Percentiles rank a stretch among this genome's conserved stretches.
Conservation (phyloP, 1,140 invertebrate species). For the Drosophila albomicans region DNA sequence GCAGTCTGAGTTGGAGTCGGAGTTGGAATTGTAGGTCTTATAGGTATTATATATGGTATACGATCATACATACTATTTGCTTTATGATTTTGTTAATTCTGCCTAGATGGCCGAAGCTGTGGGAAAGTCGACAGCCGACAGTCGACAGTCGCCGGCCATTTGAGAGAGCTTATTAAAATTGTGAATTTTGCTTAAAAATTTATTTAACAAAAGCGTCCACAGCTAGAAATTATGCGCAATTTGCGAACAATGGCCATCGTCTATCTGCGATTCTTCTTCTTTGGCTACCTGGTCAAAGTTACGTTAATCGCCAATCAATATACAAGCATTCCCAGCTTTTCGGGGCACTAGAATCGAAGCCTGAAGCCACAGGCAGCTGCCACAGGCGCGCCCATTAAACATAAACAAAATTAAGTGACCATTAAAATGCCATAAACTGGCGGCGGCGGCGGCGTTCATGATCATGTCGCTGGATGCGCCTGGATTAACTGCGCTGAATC, state of each 20-base stretch:
- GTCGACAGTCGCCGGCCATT: not conserved
- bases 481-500: conserved; percentile 37
- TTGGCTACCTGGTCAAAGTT: conserved; percentile 33
- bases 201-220: conserved; percentile 38
- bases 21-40: conserved; percentile 9
- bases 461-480: conserved; percentile 63
- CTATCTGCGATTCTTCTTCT: conserved; percentile 29
- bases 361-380: conserved; percentile 51
- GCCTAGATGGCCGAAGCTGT: conserved; percentile 42
- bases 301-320: conserved; percentile 82
- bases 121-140: conserved; percentile 53
- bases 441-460: conserved; percentile 66
- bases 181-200: conserved; percentile 33
- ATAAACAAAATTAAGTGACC: conserved; percentile 85
- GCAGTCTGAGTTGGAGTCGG: conserved; percentile 21
- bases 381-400: conserved; percentile 80
- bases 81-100: conserved; percentile 82
- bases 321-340: conserved; percentile 28
- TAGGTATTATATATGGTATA: conserved; percentile 23
- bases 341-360: conserved; percentile 3
- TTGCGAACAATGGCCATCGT: conserved; percentile 69
- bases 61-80: conserved; percentile 69
- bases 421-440: conserved; percentile 85
- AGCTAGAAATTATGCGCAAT: conserved; percentile 72
- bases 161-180: conserved; percentile 40